phyloP scores from a whole-genome alignment of 2,113 vertebrate genomes.

The Catharus minimus region DNA sequence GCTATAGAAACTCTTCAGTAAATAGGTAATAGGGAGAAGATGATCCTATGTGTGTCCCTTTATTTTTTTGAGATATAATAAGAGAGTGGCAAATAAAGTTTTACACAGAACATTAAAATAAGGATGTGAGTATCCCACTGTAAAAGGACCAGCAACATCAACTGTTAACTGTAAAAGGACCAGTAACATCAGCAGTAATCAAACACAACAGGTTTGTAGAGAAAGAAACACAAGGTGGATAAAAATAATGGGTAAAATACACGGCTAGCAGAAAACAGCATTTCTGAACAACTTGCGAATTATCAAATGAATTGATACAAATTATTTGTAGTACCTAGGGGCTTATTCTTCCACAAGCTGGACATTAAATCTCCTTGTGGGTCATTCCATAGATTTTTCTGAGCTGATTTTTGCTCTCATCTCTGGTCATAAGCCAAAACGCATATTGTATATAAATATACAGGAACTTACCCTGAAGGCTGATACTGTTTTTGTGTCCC shows the following conservation, averaged over 20 bases:
- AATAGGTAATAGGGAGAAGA: background rate
- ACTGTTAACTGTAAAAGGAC: background rate
- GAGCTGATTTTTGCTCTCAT: background rate
- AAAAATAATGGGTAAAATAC: background rate
- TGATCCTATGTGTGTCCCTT: background rate
- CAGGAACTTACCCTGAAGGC: background rate
- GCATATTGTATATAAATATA: background rate
- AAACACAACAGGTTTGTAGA: background rate
- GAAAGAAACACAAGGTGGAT: background rate
- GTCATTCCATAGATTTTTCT: background rate
- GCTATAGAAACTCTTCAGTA: background rate
- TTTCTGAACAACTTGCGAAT: background rate
- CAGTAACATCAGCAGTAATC: background rate
- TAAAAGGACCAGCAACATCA: background rate
- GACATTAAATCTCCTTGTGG: background rate
- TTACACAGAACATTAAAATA: background rate
- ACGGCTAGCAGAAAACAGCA: background rate
- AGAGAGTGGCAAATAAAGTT: background rate
- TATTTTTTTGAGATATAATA: background rate
- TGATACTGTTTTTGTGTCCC: background rate
- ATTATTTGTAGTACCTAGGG: background rate
- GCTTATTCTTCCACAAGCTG: background rate
- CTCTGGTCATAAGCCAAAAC: background rate
- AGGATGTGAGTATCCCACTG: background rate
- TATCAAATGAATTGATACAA: background rate